phyloP scores from a whole-genome alignment of 2,797 vertebrate genomes.

The Rhyacichthys aspro region DNA sequence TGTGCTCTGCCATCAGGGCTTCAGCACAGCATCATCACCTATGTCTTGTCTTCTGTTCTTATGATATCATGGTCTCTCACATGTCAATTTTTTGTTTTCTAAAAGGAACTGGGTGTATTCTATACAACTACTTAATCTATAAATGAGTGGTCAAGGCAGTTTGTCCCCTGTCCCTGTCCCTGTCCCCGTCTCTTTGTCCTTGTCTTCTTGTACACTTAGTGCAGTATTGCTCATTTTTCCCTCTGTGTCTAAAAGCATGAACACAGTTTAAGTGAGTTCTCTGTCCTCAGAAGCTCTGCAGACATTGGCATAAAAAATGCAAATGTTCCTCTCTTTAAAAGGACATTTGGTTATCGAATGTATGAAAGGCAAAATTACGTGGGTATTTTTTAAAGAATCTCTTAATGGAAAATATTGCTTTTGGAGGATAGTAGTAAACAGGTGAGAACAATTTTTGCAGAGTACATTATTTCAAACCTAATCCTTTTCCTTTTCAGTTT shows the following conservation, averaged over 20 bases:
- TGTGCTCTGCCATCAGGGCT: not conserved
- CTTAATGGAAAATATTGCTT: slow-evolving; percentile 17
- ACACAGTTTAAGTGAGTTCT: slow-evolving; percentile 14
- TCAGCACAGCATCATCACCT: not conserved
- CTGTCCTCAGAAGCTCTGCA: slow-evolving; percentile 17
- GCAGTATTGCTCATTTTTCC: too few species aligned
- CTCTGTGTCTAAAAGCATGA: too few species aligned
- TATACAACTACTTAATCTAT: too few species aligned
- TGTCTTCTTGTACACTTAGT: slow-evolving; percentile 11
- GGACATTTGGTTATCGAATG: slow-evolving; percentile 18
- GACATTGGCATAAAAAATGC: slow-evolving; percentile 20
- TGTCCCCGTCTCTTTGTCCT: too few species aligned
- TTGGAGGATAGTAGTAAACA: slow-evolving; percentile 29
- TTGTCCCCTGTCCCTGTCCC: too few species aligned
- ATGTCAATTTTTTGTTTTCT: not conserved
- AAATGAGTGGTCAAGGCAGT: not conserved
- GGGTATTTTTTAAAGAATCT: slow-evolving; percentile 15
- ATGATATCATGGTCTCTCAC: slow-evolving; percentile 12
- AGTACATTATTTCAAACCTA: not conserved
- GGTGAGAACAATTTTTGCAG: slow-evolving; percentile 4
- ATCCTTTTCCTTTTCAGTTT: slow-evolving; percentile 13
- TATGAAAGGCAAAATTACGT: slow-evolving; percentile 6
- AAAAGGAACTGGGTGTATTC: slow-evolving; percentile 6
- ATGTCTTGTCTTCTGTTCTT: not conserved
- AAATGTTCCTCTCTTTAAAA: slow-evolving; percentile 30